Evolutionary conservation across 2,888 invertebrate species (phyloP).

Genomic region (Biston stratarius): DNA sequence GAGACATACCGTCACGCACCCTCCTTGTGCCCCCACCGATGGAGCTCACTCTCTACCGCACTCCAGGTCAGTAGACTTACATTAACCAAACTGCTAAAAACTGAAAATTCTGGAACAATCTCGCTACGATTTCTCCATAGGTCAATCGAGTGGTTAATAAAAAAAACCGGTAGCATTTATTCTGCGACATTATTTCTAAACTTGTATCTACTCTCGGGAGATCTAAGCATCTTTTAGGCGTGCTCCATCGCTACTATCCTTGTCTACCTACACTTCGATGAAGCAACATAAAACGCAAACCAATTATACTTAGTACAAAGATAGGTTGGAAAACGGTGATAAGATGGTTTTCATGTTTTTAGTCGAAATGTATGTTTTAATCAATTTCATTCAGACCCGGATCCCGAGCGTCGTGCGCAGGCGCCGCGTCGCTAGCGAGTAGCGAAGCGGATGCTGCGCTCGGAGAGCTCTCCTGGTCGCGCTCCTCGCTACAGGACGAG

Average conservation of each 20-base stretch:
- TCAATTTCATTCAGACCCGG: constrained; percentile 64
- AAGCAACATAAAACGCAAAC: no score
- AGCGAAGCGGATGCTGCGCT: constrained; percentile 81
- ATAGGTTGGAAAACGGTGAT: no score
- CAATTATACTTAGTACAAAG: no score
- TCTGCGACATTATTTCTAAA: no score
- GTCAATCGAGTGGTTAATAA: no score
- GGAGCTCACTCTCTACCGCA: constrained; percentile 90
- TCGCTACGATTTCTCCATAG: no score
- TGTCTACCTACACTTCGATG: no score
- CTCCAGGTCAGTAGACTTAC: constrained; percentile 80
- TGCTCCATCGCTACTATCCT: no score
- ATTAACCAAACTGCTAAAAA: background rate
- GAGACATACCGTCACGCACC: constrained; percentile 89
- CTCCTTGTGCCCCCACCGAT: constrained; percentile 74
- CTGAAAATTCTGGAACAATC: background rate
- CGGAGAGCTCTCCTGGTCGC: constrained; percentile 87
- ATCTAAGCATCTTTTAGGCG: no score
- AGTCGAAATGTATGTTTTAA: background rate
- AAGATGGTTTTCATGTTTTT: no score
- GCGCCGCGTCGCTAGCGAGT: constrained; percentile 85
- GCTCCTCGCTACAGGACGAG: constrained; percentile 89
- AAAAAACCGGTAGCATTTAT: no score
- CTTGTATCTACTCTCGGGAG: no score
- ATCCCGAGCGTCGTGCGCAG: constrained; percentile 87